Evolutionary conservation across 2,113 vertebrate genomes (phyloP).

Genomic region (Dasyprocta punctata): DNA sequence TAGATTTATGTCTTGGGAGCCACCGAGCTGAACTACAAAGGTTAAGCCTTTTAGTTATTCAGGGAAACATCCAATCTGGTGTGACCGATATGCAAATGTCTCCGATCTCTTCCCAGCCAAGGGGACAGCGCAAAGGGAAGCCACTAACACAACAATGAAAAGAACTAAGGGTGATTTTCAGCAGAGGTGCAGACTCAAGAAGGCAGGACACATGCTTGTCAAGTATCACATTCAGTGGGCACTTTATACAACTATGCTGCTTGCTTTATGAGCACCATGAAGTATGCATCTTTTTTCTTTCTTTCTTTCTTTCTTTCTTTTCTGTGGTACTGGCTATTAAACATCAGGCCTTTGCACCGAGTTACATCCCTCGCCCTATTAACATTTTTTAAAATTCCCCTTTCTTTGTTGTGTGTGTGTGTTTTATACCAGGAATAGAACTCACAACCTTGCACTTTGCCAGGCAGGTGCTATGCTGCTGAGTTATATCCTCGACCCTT

Average conservation of each 20-base stretch:
- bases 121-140: background rate
- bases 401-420: too few relatives aligned
- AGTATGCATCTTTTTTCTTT: rapidly evolving
- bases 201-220: background rate
- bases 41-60: background rate
- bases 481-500: background rate
- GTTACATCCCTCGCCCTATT: background rate
- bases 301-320: background rate
- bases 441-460: too few relatives aligned
- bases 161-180: background rate
- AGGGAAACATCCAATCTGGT: background rate
- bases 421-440: too few relatives aligned
- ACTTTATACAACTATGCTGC: background rate
- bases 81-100: background rate
- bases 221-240: background rate
- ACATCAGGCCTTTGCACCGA: background rate
- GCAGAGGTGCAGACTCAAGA: background rate
- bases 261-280: background rate
- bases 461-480: too few relatives aligned
- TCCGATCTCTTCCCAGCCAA: background rate
- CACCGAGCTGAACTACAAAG: background rate
- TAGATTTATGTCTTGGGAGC: background rate
- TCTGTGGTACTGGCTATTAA: background rate
- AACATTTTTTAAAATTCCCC: too few relatives aligned
- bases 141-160: background rate